Evolutionary conservation across 2,797 vertebrate genomes (phyloP).

Genomic region (Serranus cabrilla): DNA sequence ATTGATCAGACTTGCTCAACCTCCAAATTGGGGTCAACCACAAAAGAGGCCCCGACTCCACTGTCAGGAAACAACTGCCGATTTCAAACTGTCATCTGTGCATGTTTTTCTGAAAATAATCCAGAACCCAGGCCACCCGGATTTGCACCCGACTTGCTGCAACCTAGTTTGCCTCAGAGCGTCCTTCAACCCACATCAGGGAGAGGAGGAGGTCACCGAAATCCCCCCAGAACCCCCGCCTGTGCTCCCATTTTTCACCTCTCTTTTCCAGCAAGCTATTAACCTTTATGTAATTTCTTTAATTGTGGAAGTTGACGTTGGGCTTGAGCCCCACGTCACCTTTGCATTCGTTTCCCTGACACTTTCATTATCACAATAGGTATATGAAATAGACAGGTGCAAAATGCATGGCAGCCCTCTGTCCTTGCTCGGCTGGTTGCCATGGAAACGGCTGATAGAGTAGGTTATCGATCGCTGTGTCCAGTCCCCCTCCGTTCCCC

Average conservation of each 20-base stretch:
- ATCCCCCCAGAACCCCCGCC: constrained; percentile 15
- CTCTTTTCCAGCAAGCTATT: constrained; percentile 54
- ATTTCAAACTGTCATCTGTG: constrained; percentile 61
- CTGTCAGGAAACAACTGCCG: constrained; percentile 61
- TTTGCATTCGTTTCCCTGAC: constrained; percentile 75
- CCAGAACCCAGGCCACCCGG: constrained; percentile 18
- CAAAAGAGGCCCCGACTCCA: constrained; percentile 72
- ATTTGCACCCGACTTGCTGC: constrained; percentile 33
- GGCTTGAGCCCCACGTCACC: constrained; percentile 56
- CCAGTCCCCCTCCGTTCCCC: constrained; percentile 79
- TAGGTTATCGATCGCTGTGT: constrained; percentile 89
- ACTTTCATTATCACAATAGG: constrained; percentile 83
- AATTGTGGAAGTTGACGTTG: constrained; percentile 72
- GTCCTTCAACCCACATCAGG: constrained; percentile 66
- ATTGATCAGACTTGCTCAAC: constrained; percentile 84
- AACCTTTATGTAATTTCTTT: constrained; percentile 78
- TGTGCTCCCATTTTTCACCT: constrained; percentile 44
- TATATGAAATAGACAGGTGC: constrained; percentile 86
- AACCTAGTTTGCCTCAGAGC: constrained; percentile 53
- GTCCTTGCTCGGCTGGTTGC: constrained; percentile 87
- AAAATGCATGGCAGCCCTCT: constrained; percentile 87
- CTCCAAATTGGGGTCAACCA: constrained; percentile 86
- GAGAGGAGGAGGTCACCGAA: constrained; percentile 60
- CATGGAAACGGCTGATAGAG: constrained; percentile 91
- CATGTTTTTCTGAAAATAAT: constrained; percentile 52